Conservation (phyloP, 2,888 invertebrate genomes). For the Seladonia tumulorum region DNA sequence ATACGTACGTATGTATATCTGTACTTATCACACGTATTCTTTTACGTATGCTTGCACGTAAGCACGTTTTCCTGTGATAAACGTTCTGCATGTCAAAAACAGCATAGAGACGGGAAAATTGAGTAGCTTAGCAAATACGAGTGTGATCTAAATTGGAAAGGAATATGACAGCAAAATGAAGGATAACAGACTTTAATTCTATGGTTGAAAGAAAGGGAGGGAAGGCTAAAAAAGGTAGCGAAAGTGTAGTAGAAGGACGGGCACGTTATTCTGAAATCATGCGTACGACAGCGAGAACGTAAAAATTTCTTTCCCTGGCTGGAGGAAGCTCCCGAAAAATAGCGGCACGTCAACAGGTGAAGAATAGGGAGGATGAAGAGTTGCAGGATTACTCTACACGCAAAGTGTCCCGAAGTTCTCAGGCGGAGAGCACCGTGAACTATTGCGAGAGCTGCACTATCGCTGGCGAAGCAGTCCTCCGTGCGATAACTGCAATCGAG, state of each 20-base stretch:
- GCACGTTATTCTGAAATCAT: neutral
- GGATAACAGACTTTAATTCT: neutral
- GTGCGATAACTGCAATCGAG: slow-evolving; percentile 69
- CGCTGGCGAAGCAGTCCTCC: slow-evolving; percentile 55
- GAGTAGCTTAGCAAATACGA: neutral
- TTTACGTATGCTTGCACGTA: neutral
- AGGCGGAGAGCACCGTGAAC: slow-evolving; percentile 42
- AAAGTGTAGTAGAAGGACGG: neutral
- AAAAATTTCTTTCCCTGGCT: slow-evolving; percentile 20
- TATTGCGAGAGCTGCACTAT: slow-evolving; percentile 66
- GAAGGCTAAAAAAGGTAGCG: neutral
- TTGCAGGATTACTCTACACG: neutral
- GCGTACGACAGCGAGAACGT: slow-evolving; percentile 17
- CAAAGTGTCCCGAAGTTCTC: slow-evolving; percentile 55
- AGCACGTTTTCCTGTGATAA: too few relatives aligned
- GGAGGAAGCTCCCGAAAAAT: slow-evolving; percentile 41
- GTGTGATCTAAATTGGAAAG: neutral
- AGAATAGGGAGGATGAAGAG: slow-evolving; percentile 23
- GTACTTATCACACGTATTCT: neutral
- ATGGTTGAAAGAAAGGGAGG: neutral
- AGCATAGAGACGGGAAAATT: neutral
- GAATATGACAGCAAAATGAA: neutral
- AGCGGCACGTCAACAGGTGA: slow-evolving; percentile 51
- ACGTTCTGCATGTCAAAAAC: neutral
- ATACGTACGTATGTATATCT: too few relatives aligned